Percentiles rank a stretch among this genome's conserved stretches.
These are phyloP conservation scores for Chitala chitala DNA, from an alignment of 2,113 vertebrate genomes.

Conservation along the genomic window DNA sequence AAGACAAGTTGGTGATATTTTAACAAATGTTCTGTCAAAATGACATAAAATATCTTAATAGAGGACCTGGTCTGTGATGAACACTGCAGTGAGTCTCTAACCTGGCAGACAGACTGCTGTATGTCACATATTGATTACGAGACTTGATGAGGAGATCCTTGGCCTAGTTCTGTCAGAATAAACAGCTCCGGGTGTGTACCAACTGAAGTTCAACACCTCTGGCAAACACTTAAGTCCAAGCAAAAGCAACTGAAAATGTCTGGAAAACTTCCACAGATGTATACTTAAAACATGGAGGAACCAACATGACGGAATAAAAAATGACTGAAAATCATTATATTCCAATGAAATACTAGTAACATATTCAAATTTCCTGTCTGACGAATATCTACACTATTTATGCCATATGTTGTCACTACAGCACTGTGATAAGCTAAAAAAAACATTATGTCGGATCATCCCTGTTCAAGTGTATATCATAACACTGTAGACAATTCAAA, in stretches of 20 bases:
- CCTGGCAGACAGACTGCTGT: conserved; percentile 58
- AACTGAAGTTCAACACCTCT: conserved; percentile 57
- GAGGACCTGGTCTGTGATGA: conserved; percentile 32
- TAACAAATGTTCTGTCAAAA: conserved; percentile 27
- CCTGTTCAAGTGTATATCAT: too few species aligned
- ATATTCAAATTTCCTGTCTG: not conserved
- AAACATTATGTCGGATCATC: too few species aligned
- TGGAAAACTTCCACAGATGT: conserved; percentile 36
- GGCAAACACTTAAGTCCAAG: conserved; percentile 49
- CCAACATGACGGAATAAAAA: not conserved
- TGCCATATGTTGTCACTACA: too few species aligned
- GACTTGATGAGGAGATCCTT: conserved; percentile 61
- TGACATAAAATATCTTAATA: conserved; percentile 40
- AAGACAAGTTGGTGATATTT: not conserved
- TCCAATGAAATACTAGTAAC: not conserved
- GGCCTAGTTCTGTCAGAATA: conserved; percentile 65
- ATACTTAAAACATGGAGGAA: conserved; percentile 18
- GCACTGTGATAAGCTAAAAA: too few species aligned
- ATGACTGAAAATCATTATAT: not conserved
- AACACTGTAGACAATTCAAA: too few species aligned
- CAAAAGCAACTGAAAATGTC: conserved; percentile 41
- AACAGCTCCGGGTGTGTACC: conserved; percentile 47
- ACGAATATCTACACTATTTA: not conserved
- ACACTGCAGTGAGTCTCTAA: conserved; percentile 36
- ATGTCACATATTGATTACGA: conserved; percentile 61